Percentiles rank a stretch among this genome's conserved stretches.
These are phyloP conservation scores for Meghimatium bilineatum DNA, from an alignment of 2,888 invertebrate genomes.

Conservation along the genomic window DNA sequence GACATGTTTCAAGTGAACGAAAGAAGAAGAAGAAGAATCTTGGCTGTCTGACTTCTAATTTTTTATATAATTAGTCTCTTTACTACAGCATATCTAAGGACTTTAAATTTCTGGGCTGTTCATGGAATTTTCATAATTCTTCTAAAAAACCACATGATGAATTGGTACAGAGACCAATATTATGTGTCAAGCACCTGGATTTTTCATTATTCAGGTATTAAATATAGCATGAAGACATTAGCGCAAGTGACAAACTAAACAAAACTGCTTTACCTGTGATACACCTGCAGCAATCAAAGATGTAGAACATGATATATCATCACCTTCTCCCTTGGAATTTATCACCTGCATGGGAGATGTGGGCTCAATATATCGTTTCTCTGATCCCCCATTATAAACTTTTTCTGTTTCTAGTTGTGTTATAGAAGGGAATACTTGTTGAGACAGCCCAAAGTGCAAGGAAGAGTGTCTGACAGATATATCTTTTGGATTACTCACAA, in stretches of 20 bases:
- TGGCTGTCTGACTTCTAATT: too few species aligned
- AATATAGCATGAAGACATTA: too few species aligned
- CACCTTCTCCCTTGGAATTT: slow-evolving; percentile 24
- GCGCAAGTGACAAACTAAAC: neutral
- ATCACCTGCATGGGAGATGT: neutral
- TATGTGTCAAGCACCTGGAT: too few species aligned
- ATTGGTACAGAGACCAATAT: too few species aligned
- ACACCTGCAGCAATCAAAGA: neutral
- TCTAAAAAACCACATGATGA: too few species aligned
- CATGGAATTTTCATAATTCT: too few species aligned
- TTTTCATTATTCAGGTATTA: too few species aligned
- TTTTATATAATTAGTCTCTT: too few species aligned
- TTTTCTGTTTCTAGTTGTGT: slow-evolving; percentile 40
- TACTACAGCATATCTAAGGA: too few species aligned
- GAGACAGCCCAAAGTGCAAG: slow-evolving; percentile 50
- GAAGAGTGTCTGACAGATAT: slow-evolving; percentile 67
- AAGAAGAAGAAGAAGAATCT: too few species aligned
- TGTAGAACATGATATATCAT: neutral
- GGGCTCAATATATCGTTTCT: slow-evolving; percentile 42
- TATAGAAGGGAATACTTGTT: neutral
- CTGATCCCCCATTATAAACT: slow-evolving; percentile 27
- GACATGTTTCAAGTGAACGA: too few species aligned
- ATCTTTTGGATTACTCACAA: slow-evolving; percentile 70
- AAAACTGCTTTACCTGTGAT: neutral
- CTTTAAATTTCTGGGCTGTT: too few species aligned